Conservation (phyloP, 2,888 invertebrate species). For the Pyrrhosoma nymphula region DNA sequence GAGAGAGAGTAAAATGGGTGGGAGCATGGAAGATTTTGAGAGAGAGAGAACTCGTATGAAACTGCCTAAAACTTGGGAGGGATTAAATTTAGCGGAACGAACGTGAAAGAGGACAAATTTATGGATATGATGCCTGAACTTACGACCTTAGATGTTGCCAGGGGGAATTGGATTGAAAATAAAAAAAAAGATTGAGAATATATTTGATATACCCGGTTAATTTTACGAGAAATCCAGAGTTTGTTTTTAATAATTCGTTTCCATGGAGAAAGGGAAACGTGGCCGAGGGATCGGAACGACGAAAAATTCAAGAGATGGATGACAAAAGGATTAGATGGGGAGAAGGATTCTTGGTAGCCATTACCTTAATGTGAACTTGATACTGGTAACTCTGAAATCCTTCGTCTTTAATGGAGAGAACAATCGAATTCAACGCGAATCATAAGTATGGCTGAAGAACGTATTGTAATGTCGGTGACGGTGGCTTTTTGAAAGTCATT, state of each 20-base stretch:
- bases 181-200: not conserved
- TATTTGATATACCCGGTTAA: not conserved
- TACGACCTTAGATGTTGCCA: not conserved
- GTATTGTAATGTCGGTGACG: no score
- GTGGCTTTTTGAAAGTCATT: no score
- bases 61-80: not conserved
- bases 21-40: not conserved
- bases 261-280: no score
- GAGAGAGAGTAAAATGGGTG: not conserved
- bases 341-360: no score
- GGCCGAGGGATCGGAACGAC: no score
- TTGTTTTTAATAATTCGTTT: not conserved
- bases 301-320: no score
- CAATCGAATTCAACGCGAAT: no score
- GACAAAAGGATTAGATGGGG: no score
- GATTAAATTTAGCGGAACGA: constrained; percentile 2
- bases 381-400: no score
- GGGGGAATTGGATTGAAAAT: not conserved
- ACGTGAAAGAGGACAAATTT: not conserved
- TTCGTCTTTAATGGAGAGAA: no score
- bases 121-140: not conserved
- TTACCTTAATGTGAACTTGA: no score
- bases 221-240: not conserved
- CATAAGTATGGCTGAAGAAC: no score
- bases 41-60: not conserved